Evolutionary conservation across 2,888 invertebrate species (phyloP), one percentile per base, ranked within the genome.

Genomic region (Bugula neritina): DNA sequence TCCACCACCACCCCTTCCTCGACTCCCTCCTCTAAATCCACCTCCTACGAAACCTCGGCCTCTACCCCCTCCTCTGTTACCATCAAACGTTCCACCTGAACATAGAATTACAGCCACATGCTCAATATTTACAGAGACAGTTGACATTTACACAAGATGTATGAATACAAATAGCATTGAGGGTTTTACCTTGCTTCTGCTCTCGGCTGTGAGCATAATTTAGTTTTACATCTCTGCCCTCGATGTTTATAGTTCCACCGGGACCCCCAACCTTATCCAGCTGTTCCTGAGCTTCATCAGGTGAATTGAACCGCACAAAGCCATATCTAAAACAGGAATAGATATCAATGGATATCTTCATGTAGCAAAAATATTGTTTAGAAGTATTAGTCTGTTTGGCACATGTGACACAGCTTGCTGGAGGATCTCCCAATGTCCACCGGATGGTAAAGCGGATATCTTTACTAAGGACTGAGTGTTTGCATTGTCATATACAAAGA

Each of bases 161-260:
- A 10, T 10, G 43, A 17, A 43, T 43, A 43, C 17, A 43, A 43
- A 43, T 43, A 43, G 43, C 43, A 43, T n/a, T n/a, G n/a, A n/a
- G n/a, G n/a, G n/a, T n/a, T n/a, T 17, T 43, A 43, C 43, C 43
- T 43, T 43, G 43, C 17, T 43, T 43, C 17, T 43, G 43, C 10
- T 27, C 63, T 31, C 31, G 27, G n/a, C 27, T 34, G 31, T 63
- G 63, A 13, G 63, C 63, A 63, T 63, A 63, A 31, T 63, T 63
- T 21, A 63, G 21, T 63, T 63, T 63, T 13, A 63, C 63, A 63
- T 63, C 63, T 27, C 63, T 27, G 27, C 63, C 63, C 27, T 63
- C 63, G 13, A 63, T 63, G n/a, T 63, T 63, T 13, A 21, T 21
- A 10, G 63, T 63, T 31, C 63, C 63, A 13, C 63, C 63, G n/a